A percentile compares a stretch with the other conserved stretches of the same genome.
Evolutionary conservation across 2,888 invertebrate genomes (phyloP).

Genomic region (Lepetodrilus schrolli): DNA sequence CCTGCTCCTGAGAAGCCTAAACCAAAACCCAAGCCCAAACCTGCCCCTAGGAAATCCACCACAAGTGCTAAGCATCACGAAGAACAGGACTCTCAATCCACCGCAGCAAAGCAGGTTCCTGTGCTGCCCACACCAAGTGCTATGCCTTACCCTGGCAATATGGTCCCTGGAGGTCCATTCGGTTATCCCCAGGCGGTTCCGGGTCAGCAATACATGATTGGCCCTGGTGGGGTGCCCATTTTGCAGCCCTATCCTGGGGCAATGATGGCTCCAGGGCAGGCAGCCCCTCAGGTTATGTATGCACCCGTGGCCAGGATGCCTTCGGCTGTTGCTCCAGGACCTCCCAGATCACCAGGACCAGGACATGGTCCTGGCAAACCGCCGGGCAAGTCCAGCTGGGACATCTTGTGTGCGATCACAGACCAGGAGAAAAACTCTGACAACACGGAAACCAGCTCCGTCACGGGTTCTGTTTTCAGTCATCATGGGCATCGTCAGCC

Average conservation of each 20-base stretch:
- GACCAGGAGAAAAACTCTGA: slow-evolving; percentile 49
- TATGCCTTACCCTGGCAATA: not conserved
- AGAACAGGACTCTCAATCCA: slow-evolving; percentile 27
- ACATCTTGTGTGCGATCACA: slow-evolving; percentile 61
- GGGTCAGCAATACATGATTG: not conserved
- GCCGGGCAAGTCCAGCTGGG: slow-evolving; percentile 63
- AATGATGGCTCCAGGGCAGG: not conserved
- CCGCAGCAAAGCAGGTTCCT: not conserved
- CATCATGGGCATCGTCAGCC: slow-evolving; percentile 30
- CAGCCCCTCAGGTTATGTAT: not conserved
- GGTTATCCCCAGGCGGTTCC: slow-evolving; percentile 26
- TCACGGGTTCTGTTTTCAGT: slow-evolving; percentile 61
- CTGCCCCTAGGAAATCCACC: slow-evolving; percentile 53
- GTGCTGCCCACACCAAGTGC: slow-evolving; percentile 4
- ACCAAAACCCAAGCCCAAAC: slow-evolving; percentile 51
- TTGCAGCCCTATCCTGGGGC: slow-evolving; percentile 8
- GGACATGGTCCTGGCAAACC: slow-evolving; percentile 29
- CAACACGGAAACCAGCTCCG: slow-evolving; percentile 56
- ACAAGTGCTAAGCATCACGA: slow-evolving; percentile 33
- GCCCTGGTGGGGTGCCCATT: slow-evolving; percentile 5
- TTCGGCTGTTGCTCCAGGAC: slow-evolving; percentile 35
- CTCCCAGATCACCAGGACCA: not conserved
- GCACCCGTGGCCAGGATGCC: slow-evolving; percentile 31
- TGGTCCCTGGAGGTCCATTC: not conserved
- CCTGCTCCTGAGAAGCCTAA: slow-evolving; percentile 8